Percentiles rank a stretch among this genome's conserved stretches.
These are phyloP conservation scores for Puffinus mauretanicus DNA, from an alignment of 2,113 vertebrate species.

Conservation along the genomic window DNA sequence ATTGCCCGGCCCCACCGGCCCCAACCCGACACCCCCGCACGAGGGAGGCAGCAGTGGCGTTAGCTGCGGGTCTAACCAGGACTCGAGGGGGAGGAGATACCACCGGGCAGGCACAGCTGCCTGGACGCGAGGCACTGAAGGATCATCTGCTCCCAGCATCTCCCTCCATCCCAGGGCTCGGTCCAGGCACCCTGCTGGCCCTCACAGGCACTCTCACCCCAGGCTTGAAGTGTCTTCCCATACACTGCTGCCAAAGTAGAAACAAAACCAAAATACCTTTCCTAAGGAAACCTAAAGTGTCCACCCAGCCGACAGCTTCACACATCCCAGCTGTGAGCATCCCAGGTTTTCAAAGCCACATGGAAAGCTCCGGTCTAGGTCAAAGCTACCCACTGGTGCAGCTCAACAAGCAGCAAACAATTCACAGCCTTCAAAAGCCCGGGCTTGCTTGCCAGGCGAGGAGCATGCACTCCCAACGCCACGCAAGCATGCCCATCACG, in stretches of 20 bases:
- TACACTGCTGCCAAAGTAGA: neutral
- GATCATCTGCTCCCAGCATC: neutral
- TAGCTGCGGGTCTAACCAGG: neutral
- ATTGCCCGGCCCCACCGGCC: neutral
- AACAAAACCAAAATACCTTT: neutral
- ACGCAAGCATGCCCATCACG: accelerated
- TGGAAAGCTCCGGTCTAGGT: neutral
- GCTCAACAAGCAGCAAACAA: neutral
- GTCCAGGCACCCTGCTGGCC: neutral
- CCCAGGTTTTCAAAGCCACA: neutral
- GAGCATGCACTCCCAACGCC: accelerated
- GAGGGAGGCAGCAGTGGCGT: accelerated
- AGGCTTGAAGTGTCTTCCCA: neutral
- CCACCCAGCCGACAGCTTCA: neutral
- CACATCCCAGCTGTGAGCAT: neutral
- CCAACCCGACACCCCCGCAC: accelerated
- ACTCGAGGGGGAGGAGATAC: neutral
- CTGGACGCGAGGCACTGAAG: neutral
- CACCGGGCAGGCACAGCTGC: neutral
- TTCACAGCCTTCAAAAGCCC: neutral
- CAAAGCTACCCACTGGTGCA: neutral
- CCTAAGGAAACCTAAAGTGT: neutral
- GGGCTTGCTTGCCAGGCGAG: neutral
- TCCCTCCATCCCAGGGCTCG: neutral
- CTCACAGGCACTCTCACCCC: neutral